Evolutionary conservation across 2,888 invertebrate genomes (phyloP).

Genomic region (Spilarctia lutea): DNA sequence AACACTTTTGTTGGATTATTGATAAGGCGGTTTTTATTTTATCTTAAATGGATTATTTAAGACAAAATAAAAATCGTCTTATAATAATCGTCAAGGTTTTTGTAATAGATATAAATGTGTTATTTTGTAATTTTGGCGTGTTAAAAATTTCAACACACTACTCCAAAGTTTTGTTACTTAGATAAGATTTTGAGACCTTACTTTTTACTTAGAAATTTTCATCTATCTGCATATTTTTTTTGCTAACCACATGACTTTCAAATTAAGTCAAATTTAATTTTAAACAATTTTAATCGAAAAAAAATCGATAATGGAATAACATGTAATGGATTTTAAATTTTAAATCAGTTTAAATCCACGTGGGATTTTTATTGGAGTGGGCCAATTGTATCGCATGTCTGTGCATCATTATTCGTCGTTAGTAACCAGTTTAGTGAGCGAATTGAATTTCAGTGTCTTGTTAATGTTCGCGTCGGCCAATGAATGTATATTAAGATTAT

Average conservation of each 20-base stretch:
- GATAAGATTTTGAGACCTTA: constrained; percentile 17
- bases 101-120: constrained; percentile 36
- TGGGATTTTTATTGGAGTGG: constrained; percentile 47
- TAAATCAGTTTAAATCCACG: constrained; percentile 36
- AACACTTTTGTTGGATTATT: constrained; percentile 26
- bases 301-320: not conserved
- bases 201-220: not conserved
- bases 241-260: constrained; percentile 5
- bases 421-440: constrained; percentile 65
- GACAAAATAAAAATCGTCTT: too few relatives aligned
- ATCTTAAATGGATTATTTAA: too few relatives aligned
- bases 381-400: constrained; percentile 65
- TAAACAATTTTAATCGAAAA: not conserved
- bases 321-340: constrained; percentile 20
- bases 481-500: constrained; percentile 63
- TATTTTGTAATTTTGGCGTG: constrained; percentile 39
- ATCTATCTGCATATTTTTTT: not conserved
- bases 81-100: constrained; percentile 41
- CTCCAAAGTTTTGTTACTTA: constrained; percentile 43
- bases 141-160: constrained; percentile 40
- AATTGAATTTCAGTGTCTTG: constrained; percentile 71
- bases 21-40: constrained; percentile 31
- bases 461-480: constrained; percentile 56
- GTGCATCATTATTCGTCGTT: constrained; percentile 69
- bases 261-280: constrained; percentile 13